A percentile compares a stretch with the other conserved stretches of the same genome.
These are phyloP conservation scores for Dasyurus viverrinus DNA, from an alignment of 2,113 vertebrate genomes.

Conservation along the genomic window DNA sequence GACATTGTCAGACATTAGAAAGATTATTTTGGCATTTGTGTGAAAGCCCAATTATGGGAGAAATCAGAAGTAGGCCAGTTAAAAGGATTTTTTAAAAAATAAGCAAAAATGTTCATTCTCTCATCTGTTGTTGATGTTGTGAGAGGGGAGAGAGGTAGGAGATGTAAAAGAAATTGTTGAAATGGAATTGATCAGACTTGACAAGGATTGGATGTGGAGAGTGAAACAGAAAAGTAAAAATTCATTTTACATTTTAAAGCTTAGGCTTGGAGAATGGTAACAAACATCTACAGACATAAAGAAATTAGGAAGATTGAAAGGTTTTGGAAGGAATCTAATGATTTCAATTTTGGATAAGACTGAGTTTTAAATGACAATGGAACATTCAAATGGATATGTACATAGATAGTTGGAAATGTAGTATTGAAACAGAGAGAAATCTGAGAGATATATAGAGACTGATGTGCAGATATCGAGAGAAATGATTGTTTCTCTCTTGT, in stretches of 20 bases:
- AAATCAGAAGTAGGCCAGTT: not conserved
- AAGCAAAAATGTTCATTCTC: not conserved
- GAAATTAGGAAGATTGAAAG: not conserved
- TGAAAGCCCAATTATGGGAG: not conserved
- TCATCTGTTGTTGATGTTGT: not conserved
- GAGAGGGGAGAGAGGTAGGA: not conserved
- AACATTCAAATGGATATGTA: not conserved
- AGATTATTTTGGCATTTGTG: not conserved
- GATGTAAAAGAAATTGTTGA: not conserved
- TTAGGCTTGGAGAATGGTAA: not conserved
- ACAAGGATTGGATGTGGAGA: not conserved
- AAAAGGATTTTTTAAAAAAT: not conserved
- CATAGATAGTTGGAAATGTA: not conserved
- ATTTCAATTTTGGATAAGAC: not conserved
- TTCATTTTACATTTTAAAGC: not conserved
- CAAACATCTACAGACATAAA: not conserved
- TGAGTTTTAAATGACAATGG: not conserved
- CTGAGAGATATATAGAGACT: not conserved
- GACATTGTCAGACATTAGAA: not conserved
- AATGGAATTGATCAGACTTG: not conserved
- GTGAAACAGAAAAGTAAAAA: not conserved
- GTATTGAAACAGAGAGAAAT: not conserved
- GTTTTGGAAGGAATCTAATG: not conserved
- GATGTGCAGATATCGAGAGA: not conserved
- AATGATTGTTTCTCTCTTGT: too few species aligned